phyloP scores from a whole-genome alignment of 2,888 invertebrate genomes.

The Quadroppia sp. region DNA sequence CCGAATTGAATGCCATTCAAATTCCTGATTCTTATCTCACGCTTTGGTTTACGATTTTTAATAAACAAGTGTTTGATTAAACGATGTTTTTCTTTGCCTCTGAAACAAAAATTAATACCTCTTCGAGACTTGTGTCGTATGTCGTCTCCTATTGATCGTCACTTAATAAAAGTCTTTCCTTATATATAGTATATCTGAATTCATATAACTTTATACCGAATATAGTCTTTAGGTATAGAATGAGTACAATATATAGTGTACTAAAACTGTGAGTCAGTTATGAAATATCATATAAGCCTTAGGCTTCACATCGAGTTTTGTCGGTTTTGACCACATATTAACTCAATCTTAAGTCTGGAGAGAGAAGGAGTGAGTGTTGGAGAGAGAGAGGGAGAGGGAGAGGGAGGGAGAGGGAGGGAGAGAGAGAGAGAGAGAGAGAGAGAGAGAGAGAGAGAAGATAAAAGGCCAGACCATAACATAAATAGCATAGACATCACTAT shows the following conservation, averaged over 20 bases:
- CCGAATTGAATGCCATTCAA: background rate
- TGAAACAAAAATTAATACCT: background rate
- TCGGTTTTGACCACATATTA: conserved; percentile 14
- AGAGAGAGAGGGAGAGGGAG: no score
- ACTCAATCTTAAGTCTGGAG: background rate
- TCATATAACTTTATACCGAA: no score
- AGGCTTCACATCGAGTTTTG: background rate
- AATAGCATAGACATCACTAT: no score
- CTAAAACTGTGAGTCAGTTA: background rate
- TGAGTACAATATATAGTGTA: background rate
- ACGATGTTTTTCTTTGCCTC: background rate
- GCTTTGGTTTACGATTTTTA: background rate
- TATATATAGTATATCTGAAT: no score
- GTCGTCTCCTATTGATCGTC: background rate
- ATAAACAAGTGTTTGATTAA: conserved; percentile 1
- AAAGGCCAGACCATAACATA: no score
- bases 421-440: no score
- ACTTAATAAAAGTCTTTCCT: background rate
- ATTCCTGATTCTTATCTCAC: background rate
- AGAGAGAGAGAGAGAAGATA: no score
- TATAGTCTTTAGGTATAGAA: background rate
- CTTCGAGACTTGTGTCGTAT: background rate
- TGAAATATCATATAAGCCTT: conserved; percentile 10
- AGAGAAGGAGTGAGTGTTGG: background rate
- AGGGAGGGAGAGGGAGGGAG: no score